Conservation (phyloP, 2,888 invertebrate species). For the Cacoxenus indagator region DNA sequence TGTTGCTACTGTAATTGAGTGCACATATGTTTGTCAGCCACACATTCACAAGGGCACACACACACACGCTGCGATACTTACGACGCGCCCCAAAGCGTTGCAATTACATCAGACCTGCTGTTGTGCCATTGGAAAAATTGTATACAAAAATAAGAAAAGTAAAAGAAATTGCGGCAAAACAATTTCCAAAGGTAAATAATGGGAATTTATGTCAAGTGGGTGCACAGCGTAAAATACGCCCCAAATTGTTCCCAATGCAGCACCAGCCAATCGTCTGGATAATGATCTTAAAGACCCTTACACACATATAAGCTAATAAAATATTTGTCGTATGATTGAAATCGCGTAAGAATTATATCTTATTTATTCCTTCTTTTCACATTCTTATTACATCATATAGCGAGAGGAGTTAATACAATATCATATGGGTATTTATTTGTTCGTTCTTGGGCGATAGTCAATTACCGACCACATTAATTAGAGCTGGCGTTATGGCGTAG, state of each 20-base stretch:
- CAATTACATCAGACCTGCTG: conserved; percentile 4
- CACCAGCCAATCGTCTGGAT: not conserved
- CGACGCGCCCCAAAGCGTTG: not conserved
- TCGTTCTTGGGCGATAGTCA: too few relatives aligned
- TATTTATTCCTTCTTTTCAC: not conserved
- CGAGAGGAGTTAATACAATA: not conserved
- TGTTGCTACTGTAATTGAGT: conserved; percentile 52
- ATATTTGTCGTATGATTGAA: conserved; percentile 57
- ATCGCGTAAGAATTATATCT: conserved; percentile 44
- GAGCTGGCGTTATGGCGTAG: too few relatives aligned
- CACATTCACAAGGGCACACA: conserved; percentile 28
- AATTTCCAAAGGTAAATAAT: conserved; percentile 55
- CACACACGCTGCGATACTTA: not conserved
- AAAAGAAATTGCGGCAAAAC: conserved; percentile 30
- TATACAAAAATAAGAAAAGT: not conserved
- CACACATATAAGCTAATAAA: conserved; percentile 21
- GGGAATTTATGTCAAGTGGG: conserved; percentile 39
- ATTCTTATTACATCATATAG: not conserved
- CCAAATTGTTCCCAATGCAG: conserved; percentile 5
- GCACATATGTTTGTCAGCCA: conserved; percentile 28
- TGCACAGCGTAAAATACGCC: conserved; percentile 3
- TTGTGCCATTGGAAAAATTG: not conserved
- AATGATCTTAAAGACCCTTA: not conserved
- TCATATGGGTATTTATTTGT: not conserved
- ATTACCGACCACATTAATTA: too few relatives aligned